These are phyloP conservation scores for Cyprinodon variegatus DNA, from an alignment of 2,113 vertebrate species.

Conservation along the genomic window DNA sequence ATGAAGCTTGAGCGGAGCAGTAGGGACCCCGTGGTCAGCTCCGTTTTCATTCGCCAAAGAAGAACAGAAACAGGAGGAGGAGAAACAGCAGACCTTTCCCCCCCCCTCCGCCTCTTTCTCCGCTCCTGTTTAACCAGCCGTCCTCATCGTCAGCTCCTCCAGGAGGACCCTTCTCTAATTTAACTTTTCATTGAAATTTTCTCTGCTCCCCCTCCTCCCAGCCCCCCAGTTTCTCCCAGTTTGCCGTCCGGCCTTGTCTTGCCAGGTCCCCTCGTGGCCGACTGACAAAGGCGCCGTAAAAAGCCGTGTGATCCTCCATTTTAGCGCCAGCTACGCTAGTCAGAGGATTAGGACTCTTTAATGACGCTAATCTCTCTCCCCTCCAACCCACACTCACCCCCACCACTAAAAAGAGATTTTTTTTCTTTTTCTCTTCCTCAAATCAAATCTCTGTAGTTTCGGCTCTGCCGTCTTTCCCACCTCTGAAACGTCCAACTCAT, in stretches of 20 bases:
- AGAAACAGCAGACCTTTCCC: constrained; percentile 51
- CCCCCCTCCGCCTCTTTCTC: constrained; percentile 40
- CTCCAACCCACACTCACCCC: constrained; percentile 76
- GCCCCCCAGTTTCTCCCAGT: constrained; percentile 63
- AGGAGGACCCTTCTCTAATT: constrained; percentile 84
- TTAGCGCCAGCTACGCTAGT: constrained; percentile 89
- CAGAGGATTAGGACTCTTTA: constrained; percentile 93
- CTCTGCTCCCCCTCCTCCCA: constrained; percentile 50
- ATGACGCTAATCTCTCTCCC: constrained; percentile 92
- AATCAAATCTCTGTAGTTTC: constrained; percentile 42
- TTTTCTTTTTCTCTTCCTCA: constrained; percentile 40
- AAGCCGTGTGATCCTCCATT: constrained; percentile 88
- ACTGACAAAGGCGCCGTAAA: constrained; percentile 87
- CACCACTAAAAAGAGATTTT: constrained; percentile 60
- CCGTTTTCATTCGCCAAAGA: constrained; percentile 55
- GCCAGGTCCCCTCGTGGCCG: constrained; percentile 82
- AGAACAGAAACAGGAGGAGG: constrained; percentile 54
- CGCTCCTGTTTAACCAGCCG: constrained; percentile 38
- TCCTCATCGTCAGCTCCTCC: constrained; percentile 63
- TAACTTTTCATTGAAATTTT: constrained; percentile 88
- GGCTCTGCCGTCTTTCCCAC: constrained; percentile 29
- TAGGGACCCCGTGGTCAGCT: constrained; percentile 55
- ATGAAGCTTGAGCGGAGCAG: constrained; percentile 60
- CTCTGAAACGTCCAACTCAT: constrained; percentile 28
- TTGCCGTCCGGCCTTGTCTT: constrained; percentile 79